These are phyloP conservation scores for Agrochola litura DNA, from an alignment of 2,888 invertebrate species.

Conservation along the genomic window DNA sequence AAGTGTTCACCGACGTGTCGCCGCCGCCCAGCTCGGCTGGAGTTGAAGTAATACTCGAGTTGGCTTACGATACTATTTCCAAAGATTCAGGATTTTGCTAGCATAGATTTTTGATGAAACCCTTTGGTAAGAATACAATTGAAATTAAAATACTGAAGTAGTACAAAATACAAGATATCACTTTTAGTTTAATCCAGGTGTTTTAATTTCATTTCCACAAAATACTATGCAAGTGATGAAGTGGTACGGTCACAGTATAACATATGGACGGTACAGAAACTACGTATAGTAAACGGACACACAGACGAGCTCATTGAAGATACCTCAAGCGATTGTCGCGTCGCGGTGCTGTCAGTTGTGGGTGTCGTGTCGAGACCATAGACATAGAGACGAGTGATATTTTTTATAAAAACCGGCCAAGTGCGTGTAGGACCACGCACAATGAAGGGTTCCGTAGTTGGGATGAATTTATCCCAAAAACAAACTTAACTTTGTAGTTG, in stretches of 20 bases:
- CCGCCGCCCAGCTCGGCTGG: background rate
- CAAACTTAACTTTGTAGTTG: no score
- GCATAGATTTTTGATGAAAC: background rate
- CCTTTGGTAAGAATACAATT: background rate
- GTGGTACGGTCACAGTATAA: background rate
- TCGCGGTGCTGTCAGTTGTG: no score
- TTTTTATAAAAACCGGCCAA: no score
- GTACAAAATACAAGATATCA: background rate
- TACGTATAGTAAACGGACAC: no score
- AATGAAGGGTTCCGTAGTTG: no score
- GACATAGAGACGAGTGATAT: no score
- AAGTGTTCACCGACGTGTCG: background rate
- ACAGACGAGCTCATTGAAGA: no score
- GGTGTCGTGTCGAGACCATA: no score
- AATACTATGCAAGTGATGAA: background rate
- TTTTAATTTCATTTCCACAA: background rate
- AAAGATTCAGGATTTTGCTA: constrained; percentile 12
- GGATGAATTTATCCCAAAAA: no score
- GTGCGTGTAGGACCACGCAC: no score
- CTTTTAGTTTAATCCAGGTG: background rate
- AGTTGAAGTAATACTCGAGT: constrained; percentile 56
- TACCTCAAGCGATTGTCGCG: no score
- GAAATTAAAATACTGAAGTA: background rate
- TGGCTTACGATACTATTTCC: constrained; percentile 50
- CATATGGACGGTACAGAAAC: no score